These are phyloP conservation scores for Caerostris extrusa DNA, from an alignment of 1,140 invertebrate genomes.

Conservation along the genomic window DNA sequence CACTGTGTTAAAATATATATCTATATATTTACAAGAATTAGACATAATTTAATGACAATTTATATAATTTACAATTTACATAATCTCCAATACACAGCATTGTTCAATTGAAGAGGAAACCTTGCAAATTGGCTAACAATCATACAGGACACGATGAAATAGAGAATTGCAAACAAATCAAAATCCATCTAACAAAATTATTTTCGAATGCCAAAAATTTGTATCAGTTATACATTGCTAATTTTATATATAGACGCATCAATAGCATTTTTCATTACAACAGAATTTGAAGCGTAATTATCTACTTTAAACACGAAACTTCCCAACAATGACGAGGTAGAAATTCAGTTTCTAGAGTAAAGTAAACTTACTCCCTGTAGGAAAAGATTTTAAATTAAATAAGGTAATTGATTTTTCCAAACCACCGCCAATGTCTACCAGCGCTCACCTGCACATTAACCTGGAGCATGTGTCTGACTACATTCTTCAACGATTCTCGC, in stretches of 20 bases:
- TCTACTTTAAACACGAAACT: not conserved
- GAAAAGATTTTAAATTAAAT: slow-evolving; percentile 6
- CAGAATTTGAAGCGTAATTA: not conserved
- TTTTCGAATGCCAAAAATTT: not conserved
- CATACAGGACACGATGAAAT: no score
- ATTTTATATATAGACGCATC: not conserved
- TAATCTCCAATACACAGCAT: no score
- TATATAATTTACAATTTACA: no score
- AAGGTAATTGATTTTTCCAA: not conserved
- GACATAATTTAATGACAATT: no score
- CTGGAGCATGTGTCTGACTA: not conserved
- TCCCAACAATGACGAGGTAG: not conserved
- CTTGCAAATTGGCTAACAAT: no score
- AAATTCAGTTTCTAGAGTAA: not conserved
- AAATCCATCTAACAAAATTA: no score
- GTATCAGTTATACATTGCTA: no score
- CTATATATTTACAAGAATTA: no score
- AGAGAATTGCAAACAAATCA: no score
- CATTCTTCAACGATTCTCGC: not conserved
- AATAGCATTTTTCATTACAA: not conserved
- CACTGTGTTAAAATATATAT: no score
- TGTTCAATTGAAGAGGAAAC: no score
- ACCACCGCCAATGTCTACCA: not conserved
- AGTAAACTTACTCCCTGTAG: not conserved
- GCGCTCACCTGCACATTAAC: not conserved